A percentile compares a stretch with the other conserved stretches of the same genome.
Conservation (phyloP, 2,888 invertebrate genomes). For the Parelbella ahira region DNA sequence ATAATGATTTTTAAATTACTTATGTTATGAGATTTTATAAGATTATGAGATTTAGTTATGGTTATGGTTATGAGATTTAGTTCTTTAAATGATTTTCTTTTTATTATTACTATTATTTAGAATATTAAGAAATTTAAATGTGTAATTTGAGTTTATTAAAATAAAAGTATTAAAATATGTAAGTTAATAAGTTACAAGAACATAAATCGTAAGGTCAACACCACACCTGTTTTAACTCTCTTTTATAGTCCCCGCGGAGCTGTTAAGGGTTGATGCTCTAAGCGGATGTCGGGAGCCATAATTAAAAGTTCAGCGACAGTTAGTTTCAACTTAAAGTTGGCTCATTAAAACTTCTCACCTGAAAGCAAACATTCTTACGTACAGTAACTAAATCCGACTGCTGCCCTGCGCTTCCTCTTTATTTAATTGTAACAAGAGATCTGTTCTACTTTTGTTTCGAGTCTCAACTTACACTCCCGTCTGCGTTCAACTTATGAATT, state of each 20-base stretch:
- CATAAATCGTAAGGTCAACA: constrained; percentile 8
- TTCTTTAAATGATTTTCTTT: too few relatives aligned
- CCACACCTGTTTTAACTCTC: constrained; percentile 17
- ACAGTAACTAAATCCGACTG: constrained; percentile 47
- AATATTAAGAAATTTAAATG: too few relatives aligned
- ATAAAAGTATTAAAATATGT: too few relatives aligned
- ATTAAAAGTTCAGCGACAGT: constrained; percentile 66
- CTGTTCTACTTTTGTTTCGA: too few relatives aligned
- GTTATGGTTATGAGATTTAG: too few relatives aligned
- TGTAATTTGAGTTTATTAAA: too few relatives aligned
- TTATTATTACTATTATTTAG: too few relatives aligned
- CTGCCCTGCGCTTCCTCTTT: constrained; percentile 29
- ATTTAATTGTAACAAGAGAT: constrained; percentile 21
- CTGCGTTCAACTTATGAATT: too few relatives aligned
- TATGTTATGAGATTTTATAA: too few relatives aligned
- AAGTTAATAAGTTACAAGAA: background rate
- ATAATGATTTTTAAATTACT: too few relatives aligned
- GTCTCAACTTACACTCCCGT: too few relatives aligned
- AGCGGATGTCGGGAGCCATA: constrained; percentile 56
- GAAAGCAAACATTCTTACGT: constrained; percentile 64
- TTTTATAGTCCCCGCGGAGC: constrained; percentile 17
- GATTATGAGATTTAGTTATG: too few relatives aligned
- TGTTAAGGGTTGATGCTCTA: constrained; percentile 27
- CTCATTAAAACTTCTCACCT: constrained; percentile 74
- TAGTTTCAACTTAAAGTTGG: constrained; percentile 68